Conservation (phyloP, 2,113 vertebrate genomes). For the Actinemys pallida region DNA sequence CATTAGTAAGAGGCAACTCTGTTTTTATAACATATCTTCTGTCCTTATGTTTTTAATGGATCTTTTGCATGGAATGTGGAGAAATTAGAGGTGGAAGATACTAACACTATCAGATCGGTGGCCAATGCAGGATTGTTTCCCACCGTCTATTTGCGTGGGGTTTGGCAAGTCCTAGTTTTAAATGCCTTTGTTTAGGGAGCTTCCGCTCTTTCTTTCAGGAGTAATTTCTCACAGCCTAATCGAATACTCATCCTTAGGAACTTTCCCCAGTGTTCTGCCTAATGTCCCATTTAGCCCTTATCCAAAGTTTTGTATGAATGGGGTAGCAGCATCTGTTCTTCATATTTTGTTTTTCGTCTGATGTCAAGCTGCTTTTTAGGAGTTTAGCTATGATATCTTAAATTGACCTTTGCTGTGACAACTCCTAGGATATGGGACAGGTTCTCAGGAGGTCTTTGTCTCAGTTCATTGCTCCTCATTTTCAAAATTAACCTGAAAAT, state of each 20-base stretch:
- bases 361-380: neutral
- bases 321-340: neutral
- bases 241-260: neutral
- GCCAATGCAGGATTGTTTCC: neutral
- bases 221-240: neutral
- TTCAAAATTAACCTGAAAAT: neutral
- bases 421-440: neutral
- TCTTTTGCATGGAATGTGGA: neutral
- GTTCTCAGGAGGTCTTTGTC: neutral
- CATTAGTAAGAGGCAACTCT: neutral
- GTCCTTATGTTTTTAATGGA: neutral
- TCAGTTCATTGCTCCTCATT: neutral
- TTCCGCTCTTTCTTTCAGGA: neutral
- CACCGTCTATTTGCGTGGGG: neutral
- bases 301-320: neutral
- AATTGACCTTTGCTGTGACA: neutral
- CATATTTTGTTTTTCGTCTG: neutral
- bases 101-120: neutral
- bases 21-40: neutral
- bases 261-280: neutral
- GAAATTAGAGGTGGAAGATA: neutral
- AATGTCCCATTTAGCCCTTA: neutral
- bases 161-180: neutral
- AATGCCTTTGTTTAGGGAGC: neutral
- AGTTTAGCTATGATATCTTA: neutral